phyloP scores from a whole-genome alignment of 2,113 vertebrate genomes.

The Xenotilapia leptura region DNA sequence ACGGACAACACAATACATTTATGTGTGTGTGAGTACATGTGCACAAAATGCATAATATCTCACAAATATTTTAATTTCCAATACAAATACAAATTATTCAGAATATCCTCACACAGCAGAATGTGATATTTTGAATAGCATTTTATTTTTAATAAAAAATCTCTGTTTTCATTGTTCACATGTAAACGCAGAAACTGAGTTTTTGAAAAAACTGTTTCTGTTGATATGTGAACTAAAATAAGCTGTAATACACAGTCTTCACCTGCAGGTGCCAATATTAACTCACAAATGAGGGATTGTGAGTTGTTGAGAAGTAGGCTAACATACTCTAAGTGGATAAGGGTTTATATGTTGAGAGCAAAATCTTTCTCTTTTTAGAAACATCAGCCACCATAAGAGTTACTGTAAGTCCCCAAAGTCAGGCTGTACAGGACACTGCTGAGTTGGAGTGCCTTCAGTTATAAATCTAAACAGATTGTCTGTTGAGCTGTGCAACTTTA shows the following conservation, averaged over 20 bases:
- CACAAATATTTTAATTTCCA: not conserved
- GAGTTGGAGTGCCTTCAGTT: not conserved
- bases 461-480: not conserved
- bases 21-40: not conserved
- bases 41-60: not conserved
- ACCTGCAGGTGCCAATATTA: slow-evolving; percentile 41
- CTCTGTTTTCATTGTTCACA: not conserved
- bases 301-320: not conserved
- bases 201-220: not conserved
- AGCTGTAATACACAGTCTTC: not conserved
- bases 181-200: not conserved
- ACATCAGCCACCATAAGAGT: not conserved
- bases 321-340: not conserved
- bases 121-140: not conserved
- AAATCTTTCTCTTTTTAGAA: not conserved
- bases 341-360: not conserved
- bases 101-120: not conserved
- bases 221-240: not conserved
- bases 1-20: not conserved
- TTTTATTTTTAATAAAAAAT: not conserved
- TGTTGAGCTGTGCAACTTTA: not conserved
- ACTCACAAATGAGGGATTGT: not conserved
- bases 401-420: not conserved
- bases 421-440: not conserved
- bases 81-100: not conserved